Percentiles rank a stretch among this genome's conserved stretches.
Conservation (phyloP, 2,113 vertebrate species). For the Amblyopsis rosae region DNA sequence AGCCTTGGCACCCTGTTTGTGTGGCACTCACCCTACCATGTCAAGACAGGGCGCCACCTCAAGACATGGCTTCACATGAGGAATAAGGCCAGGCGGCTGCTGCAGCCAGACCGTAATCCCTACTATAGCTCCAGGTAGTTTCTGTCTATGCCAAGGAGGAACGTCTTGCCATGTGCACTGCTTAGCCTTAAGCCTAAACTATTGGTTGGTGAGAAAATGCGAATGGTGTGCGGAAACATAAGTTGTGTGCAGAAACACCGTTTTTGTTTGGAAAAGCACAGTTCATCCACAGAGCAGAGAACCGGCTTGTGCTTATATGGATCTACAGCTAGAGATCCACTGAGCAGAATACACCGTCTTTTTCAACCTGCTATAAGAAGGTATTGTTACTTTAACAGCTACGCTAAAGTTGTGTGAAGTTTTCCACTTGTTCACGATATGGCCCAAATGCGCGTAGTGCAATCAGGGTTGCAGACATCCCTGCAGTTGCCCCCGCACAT, state of each 20-base stretch:
- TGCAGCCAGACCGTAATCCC: constrained; percentile 51
- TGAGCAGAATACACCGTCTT: no score
- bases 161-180: constrained; percentile 32
- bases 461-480: no score
- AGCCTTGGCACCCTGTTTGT: constrained; percentile 18
- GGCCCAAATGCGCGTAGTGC: no score
- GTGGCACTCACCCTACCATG: constrained; percentile 1
- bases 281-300: no score
- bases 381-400: no score
- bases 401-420: no score
- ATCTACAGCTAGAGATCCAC: no score
- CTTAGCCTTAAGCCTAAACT: neutral
- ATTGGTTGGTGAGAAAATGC: neutral
- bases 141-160: constrained; percentile 15
- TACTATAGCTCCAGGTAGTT: constrained; percentile 26
- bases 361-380: no score
- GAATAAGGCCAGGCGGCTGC: constrained; percentile 22
- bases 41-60: constrained; percentile 12
- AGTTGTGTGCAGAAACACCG: no score
- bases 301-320: no score
- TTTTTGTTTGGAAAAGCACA: neutral
- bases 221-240: neutral
- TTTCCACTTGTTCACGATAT: no score
- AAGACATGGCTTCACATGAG: neutral
- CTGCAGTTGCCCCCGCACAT: no score